Base-by-base conservation (phyloP, 1,140 invertebrate species). In the Drosophila kikkawai region DNA sequence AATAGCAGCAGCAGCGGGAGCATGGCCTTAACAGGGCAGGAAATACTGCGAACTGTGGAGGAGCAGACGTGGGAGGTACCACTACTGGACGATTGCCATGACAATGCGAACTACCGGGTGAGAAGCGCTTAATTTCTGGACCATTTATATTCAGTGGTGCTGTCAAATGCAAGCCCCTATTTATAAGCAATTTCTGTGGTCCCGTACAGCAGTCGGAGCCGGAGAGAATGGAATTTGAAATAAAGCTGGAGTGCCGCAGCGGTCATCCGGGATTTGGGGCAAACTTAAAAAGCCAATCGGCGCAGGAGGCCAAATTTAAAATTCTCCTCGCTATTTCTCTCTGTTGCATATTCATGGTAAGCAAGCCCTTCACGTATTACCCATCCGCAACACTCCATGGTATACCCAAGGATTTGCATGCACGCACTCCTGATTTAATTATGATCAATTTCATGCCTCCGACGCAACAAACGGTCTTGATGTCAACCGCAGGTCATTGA, bases 271-370 rank as follows among this genome's bases (percentile, higher is more conserved):
- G 91, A 47, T 92, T 92, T 50, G 70, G 75, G 8, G 66, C 60
- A 45, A 86, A 88, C 77, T 82, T 94, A 92, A 94, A 93, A 88
- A 81, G 87, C 92, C 70, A 93, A 92, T 61, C 90, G 87, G 45
- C 93, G 15, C 94, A 94, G 66, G 94, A 94, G 58, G 94, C 94
- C 17, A 93, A 94, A 66, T 93, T 93, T 19, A 94, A 95, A 88
- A 93, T 96, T 53, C 73, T 95, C 53, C 92, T 94, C 12, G 95
- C 95, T 4, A 93, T 95, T 34, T 82, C 94, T 37, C 93, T 96
- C 44, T 96, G 95, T 76, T 94, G 94, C 63, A 91, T 95, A 68
- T 95, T 96, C 82, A 96, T 96, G 95, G 95, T 96, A 82, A 94
- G 93, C 91, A 45, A 2, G n/a, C 0, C 29, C 50, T 19, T 51